Percentiles rank a stretch among this genome's conserved stretches.
phyloP scores from a whole-genome alignment of 2,797 vertebrate species.

The Lacerta viridis region DNA sequence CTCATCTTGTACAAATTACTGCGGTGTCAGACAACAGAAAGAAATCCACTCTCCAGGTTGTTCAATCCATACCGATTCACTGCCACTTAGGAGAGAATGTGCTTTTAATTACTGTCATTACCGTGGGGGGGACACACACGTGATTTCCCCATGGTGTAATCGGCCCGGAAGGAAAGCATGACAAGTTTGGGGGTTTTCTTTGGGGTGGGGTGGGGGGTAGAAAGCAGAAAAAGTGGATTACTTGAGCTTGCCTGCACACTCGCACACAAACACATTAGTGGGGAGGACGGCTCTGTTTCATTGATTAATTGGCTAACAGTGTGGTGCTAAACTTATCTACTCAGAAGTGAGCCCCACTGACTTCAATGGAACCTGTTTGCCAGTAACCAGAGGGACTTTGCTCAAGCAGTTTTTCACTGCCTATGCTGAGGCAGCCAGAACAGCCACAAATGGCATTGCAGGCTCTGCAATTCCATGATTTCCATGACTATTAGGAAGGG shows the following conservation, averaged over 20 bases:
- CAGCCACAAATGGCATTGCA: too few relatives aligned
- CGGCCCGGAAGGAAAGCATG: neutral
- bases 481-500: too few relatives aligned
- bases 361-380: too few relatives aligned
- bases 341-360: too few relatives aligned
- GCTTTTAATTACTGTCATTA: conserved; percentile 48
- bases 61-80: conserved; percentile 14
- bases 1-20: conserved; percentile 9
- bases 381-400: too few relatives aligned
- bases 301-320: neutral
- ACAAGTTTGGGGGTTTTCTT: neutral
- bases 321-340: neutral
- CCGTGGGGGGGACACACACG: neutral
- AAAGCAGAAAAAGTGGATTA: neutral
- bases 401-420: too few relatives aligned
- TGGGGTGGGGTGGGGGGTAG: neutral
- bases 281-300: neutral
- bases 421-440: too few relatives aligned
- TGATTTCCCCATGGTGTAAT: conserved; percentile 8
- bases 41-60: neutral
- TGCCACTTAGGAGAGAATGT: conserved; percentile 7
- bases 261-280: neutral
- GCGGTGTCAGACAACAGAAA: conserved; percentile 7
- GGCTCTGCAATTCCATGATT: too few relatives aligned
- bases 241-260: too few relatives aligned